These are phyloP conservation scores for Agrilus mali DNA, from an alignment of 2,888 invertebrate genomes.

Conservation along the genomic window DNA sequence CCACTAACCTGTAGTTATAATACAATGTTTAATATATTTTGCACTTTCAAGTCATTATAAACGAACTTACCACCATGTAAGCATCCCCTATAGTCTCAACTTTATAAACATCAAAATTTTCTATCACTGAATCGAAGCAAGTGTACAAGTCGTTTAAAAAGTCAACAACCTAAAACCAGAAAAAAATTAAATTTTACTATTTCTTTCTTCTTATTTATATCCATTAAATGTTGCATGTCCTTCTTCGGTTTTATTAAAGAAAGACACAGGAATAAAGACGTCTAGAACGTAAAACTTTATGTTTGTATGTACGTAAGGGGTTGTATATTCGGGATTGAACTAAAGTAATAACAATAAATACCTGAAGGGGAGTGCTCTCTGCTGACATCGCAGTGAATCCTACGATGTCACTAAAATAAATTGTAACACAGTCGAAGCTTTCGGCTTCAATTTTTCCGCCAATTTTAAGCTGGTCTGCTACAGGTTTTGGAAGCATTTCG, in stretches of 20 bases:
- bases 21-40: not conserved
- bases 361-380: conserved; percentile 78
- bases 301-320: not conserved
- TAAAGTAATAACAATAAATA: conserved; percentile 20
- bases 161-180: conserved; percentile 81
- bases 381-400: conserved; percentile 90
- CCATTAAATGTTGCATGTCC: too few relatives aligned
- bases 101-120: conserved; percentile 87
- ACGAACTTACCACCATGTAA: conserved; percentile 71
- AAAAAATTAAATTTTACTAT: too few relatives aligned
- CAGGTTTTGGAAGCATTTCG: conserved; percentile 79
- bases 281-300: too few relatives aligned
- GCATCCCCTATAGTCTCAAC: conserved; percentile 88
- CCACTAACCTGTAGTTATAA: conserved; percentile 55
- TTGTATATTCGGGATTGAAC: not conserved
- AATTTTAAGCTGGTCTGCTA: conserved; percentile 85
- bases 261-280: too few relatives aligned
- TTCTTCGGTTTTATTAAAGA: not conserved
- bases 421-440: conserved; percentile 81
- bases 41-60: not conserved
- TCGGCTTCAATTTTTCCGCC: conserved; percentile 85
- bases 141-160: conserved; percentile 91
- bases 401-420: conserved; percentile 91
- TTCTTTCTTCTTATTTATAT: too few relatives aligned
- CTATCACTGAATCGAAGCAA: conserved; percentile 87